phyloP scores from a whole-genome alignment of 2,888 invertebrate species.

The Herminia tarsipennalis region DNA sequence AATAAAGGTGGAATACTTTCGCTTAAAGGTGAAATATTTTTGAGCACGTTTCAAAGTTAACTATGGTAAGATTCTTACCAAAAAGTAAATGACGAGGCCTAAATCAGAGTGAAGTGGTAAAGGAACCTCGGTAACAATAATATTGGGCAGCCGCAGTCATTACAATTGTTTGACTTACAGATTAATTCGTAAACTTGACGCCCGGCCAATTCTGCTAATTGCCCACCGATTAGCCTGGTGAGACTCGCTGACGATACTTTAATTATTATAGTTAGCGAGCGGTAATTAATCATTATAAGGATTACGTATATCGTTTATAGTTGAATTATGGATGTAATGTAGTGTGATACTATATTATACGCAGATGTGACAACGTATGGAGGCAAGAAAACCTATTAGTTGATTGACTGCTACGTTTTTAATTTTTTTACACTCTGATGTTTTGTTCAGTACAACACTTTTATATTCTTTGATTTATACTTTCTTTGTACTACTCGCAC shows the following conservation, averaged over 20 bases:
- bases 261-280: conserved; percentile 1
- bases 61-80: too few relatives aligned
- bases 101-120: background rate
- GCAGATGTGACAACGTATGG: too few relatives aligned
- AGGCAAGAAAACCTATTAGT: too few relatives aligned
- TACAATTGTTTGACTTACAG: background rate
- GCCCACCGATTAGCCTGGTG: background rate
- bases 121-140: background rate
- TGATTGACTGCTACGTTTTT: too few relatives aligned
- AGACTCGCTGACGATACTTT: conserved; percentile 4
- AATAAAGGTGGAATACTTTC: too few relatives aligned
- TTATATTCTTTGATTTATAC: too few relatives aligned
- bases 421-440: too few relatives aligned
- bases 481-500: too few relatives aligned
- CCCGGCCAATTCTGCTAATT: conserved; percentile 1
- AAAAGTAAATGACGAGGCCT: background rate
- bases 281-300: background rate
- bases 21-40: too few relatives aligned
- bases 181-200: conserved; percentile 4
- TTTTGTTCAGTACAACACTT: too few relatives aligned
- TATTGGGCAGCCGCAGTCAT: background rate
- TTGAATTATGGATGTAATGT: background rate
- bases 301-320: too few relatives aligned
- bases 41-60: too few relatives aligned
- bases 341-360: background rate